These are phyloP conservation scores for Atractosteus spatula DNA, from an alignment of 2,113 vertebrate genomes.

Conservation along the genomic window DNA sequence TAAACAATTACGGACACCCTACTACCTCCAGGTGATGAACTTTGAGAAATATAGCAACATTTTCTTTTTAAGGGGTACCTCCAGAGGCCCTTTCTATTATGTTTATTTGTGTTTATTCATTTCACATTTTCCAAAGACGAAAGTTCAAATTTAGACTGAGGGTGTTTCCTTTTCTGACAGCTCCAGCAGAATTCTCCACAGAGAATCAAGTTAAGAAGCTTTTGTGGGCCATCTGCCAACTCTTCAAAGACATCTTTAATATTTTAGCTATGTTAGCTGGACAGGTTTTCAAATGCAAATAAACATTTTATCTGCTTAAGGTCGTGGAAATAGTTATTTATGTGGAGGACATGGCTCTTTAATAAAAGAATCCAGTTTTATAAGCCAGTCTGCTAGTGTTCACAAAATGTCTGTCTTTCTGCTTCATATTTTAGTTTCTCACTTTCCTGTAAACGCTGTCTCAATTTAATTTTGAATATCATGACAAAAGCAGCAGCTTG, in stretches of 20 bases:
- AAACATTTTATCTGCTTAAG: neutral
- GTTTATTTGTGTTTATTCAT: too few relatives aligned
- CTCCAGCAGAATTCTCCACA: neutral
- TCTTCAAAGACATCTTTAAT: slow-evolving; percentile 6
- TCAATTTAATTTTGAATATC: neutral
- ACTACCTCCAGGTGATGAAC: too few relatives aligned
- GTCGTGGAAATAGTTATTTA: slow-evolving; percentile 10
- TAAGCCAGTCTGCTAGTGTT: neutral
- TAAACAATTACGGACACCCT: too few relatives aligned
- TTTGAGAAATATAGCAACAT: too few relatives aligned
- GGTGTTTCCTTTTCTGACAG: slow-evolving; percentile 5
- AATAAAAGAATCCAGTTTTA: slow-evolving; percentile 1
- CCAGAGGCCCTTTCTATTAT: too few relatives aligned
- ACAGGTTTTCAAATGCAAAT: slow-evolving; percentile 9
- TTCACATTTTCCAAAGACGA: neutral
- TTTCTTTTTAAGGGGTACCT: too few relatives aligned
- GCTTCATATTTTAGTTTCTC: neutral
- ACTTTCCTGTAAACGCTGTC: neutral
- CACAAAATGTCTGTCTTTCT: neutral
- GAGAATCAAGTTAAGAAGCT: slow-evolving; percentile 1
- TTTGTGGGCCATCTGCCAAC: neutral
- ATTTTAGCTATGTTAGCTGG: slow-evolving; percentile 8
- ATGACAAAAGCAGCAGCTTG: neutral
- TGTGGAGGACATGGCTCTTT: neutral
- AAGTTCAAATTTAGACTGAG: neutral